A percentile compares a stretch with the other conserved stretches of the same genome.
phyloP scores from a whole-genome alignment of 2,113 vertebrate genomes.

The Callaeas wilsoni region DNA sequence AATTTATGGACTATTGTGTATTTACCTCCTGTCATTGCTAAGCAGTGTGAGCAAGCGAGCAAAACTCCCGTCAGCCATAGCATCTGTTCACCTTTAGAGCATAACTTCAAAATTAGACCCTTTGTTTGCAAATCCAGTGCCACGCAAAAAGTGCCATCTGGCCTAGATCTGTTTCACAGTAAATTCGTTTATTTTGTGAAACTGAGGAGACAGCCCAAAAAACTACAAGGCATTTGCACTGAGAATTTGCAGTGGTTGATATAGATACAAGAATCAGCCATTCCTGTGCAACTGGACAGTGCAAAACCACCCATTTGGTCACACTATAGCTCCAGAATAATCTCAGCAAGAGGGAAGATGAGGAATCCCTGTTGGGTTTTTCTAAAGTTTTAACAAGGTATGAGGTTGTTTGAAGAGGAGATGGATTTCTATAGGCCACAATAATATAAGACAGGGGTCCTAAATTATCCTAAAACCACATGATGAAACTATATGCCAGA shows the following conservation, averaged over 20 bases:
- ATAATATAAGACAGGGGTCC: not conserved
- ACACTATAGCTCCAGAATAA: not conserved
- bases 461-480: not conserved
- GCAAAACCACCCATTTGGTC: not conserved
- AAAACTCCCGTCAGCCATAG: not conserved
- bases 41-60: not conserved
- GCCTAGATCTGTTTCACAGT: not conserved
- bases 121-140: conserved; percentile 32
- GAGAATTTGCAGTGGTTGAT: not conserved
- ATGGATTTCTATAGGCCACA: not conserved
- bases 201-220: not conserved
- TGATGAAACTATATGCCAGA: not conserved
- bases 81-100: conserved; percentile 25
- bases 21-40: not conserved
- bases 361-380: not conserved
- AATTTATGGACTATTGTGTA: not conserved
- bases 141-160: conserved; percentile 23
- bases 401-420: not conserved
- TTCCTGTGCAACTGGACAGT: not conserved
- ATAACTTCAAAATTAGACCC: conserved; percentile 12
- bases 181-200: not conserved
- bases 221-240: not conserved
- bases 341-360: not conserved
- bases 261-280: not conserved
- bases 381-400: not conserved